Evolutionary conservation across 2,113 vertebrate species (phyloP).

Genomic region (Eretmochelys imbricata): DNA sequence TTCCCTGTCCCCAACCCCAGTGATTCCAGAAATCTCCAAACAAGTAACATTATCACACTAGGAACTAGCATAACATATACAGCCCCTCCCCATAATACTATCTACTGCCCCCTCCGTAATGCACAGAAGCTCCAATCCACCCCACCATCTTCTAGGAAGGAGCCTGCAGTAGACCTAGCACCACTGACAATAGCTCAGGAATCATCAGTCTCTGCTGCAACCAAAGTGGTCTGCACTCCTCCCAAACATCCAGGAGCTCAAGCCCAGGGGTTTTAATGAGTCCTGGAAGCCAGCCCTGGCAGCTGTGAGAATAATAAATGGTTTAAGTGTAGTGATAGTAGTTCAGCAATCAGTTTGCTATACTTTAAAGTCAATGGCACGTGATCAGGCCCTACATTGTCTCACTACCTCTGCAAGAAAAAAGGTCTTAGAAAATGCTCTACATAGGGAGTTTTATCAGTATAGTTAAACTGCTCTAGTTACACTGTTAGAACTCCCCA

Average conservation of each 20-base stretch:
- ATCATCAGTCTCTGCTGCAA: not conserved
- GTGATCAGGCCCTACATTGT: not conserved
- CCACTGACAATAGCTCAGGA: not conserved
- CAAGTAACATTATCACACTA: not conserved
- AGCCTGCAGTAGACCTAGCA: not conserved
- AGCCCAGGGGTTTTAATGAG: not conserved
- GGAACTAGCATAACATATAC: fast-evolving
- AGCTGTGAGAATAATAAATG: not conserved
- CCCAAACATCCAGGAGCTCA: not conserved
- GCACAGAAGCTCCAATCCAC: not conserved
- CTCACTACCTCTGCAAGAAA: not conserved
- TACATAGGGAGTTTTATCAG: not conserved
- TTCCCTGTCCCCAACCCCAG: not conserved
- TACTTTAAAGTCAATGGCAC: not conserved
- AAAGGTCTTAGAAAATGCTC: not conserved
- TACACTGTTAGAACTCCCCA: not conserved
- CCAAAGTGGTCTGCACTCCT: not conserved
- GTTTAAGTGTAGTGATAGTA: not conserved
- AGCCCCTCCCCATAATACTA: not conserved
- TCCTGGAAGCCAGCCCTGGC: not conserved
- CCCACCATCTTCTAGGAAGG: not conserved
- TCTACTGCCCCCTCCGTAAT: not conserved
- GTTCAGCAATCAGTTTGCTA: not conserved
- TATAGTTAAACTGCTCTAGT: not conserved
- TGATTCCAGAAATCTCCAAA: not conserved